phyloP scores from a whole-genome alignment of 2,797 vertebrate genomes.

The Hydrocynus forskahlii region DNA sequence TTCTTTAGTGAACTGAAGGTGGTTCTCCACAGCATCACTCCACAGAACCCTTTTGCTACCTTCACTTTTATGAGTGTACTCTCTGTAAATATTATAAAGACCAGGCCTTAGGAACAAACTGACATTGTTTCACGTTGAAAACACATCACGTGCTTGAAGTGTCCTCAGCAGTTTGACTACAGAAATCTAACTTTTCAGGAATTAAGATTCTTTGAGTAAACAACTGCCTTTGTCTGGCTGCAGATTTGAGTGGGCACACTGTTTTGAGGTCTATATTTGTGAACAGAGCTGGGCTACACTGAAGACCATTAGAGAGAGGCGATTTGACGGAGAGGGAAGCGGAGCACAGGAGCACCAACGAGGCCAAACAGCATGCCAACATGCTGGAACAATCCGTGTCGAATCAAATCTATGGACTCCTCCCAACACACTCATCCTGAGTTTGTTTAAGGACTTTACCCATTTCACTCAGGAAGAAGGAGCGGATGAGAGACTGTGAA shows the following conservation, averaged over 20 bases:
- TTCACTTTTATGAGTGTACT: too few species aligned
- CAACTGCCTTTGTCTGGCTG: neutral
- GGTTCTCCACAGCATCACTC: too few species aligned
- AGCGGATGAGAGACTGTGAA: neutral
- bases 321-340: constrained; percentile 23
- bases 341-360: neutral
- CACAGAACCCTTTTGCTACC: too few species aligned
- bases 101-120: too few species aligned
- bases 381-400: constrained; percentile 18
- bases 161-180: neutral
- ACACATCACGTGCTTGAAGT: neutral
- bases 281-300: constrained; percentile 24
- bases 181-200: neutral
- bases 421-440: neutral
- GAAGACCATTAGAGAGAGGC: constrained; percentile 29
- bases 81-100: too few species aligned
- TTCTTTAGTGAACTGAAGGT: too few species aligned
- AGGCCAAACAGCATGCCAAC: constrained; percentile 15
- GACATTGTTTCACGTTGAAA: neutral
- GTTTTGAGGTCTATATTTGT: constrained; percentile 14
- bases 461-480: constrained; percentile 26
- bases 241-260: neutral
- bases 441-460: constrained; percentile 40
- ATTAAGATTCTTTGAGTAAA: neutral
- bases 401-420: constrained; percentile 28